phyloP scores from a whole-genome alignment of 2,113 vertebrate species.

The Dolichallabes microphthalmus region DNA sequence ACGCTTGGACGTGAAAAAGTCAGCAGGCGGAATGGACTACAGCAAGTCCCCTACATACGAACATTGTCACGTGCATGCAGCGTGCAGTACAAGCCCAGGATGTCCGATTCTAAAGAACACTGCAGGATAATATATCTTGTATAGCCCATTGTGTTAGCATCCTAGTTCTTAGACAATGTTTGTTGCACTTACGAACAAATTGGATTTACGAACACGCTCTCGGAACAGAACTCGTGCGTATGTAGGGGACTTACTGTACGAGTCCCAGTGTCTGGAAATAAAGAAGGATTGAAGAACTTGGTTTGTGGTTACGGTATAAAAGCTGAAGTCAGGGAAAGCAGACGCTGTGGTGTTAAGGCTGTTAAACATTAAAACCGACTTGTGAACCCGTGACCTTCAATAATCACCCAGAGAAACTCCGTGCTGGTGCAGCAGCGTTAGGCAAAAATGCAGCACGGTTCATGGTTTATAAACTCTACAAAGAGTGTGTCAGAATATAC shows the following conservation, averaged over 20 bases:
- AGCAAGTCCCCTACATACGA: no score
- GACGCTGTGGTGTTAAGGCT: slow-evolving; percentile 31
- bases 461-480: neutral
- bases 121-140: no score
- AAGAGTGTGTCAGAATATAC: neutral
- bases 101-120: no score
- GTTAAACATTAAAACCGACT: slow-evolving; percentile 37
- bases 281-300: neutral
- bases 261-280: neutral
- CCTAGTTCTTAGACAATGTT: no score
- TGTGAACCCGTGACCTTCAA: slow-evolving; percentile 37
- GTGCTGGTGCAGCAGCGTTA: slow-evolving; percentile 9
- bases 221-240: no score
- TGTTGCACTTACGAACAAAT: no score
- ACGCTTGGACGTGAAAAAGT: neutral
- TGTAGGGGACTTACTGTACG: neutral
- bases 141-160: no score
- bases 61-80: no score
- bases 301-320: neutral
- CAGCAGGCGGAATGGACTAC: neutral
- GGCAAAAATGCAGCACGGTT: neutral
- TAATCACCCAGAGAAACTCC: slow-evolving; percentile 21
- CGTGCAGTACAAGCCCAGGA: no score
- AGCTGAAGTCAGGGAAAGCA: slow-evolving; percentile 7
- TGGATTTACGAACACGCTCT: no score